These are phyloP conservation scores for Anguilla pacifica DNA, from an alignment of 2,797 vertebrate genomes.

Conservation along the genomic window DNA sequence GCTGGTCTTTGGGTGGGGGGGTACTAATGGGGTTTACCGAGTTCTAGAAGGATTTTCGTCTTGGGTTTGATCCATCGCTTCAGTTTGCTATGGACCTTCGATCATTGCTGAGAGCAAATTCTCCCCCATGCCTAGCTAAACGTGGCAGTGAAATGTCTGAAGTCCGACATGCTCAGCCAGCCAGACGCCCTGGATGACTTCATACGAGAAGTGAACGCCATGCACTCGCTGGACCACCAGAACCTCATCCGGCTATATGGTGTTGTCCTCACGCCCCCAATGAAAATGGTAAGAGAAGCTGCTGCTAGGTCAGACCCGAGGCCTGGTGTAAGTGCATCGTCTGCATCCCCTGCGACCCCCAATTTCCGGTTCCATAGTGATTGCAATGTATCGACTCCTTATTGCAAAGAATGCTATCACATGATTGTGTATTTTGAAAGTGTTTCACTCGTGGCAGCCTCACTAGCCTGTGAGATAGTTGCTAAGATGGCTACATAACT, in stretches of 20 bases:
- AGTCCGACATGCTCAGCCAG: conserved; percentile 87
- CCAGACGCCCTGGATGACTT: conserved; percentile 93
- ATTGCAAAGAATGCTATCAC: no score
- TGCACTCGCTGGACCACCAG: conserved; percentile 93
- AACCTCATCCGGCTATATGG: conserved; percentile 96
- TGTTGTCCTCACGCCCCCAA: conserved; percentile 93
- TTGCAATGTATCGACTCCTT: no score
- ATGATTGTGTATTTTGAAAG: no score
- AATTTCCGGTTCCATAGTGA: no score
- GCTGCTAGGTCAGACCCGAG: background rate
- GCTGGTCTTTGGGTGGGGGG: background rate
- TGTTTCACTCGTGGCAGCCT: no score
- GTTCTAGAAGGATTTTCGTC: background rate
- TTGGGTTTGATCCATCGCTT: background rate
- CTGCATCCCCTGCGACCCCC: no score
- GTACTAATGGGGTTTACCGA: background rate
- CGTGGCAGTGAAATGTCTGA: conserved; percentile 96
- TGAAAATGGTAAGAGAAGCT: conserved; percentile 90
- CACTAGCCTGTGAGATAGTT: no score
- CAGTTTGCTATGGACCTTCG: no score
- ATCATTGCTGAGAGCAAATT: background rate
- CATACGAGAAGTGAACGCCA: conserved; percentile 95
- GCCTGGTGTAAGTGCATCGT: background rate
- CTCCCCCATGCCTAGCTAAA: conserved; percentile 72
- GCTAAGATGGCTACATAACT: no score